Evolutionary conservation across 2,888 invertebrate species (phyloP), one percentile per base, ranked within the genome.

Genomic region (Temnothorax ravouxi): DNA sequence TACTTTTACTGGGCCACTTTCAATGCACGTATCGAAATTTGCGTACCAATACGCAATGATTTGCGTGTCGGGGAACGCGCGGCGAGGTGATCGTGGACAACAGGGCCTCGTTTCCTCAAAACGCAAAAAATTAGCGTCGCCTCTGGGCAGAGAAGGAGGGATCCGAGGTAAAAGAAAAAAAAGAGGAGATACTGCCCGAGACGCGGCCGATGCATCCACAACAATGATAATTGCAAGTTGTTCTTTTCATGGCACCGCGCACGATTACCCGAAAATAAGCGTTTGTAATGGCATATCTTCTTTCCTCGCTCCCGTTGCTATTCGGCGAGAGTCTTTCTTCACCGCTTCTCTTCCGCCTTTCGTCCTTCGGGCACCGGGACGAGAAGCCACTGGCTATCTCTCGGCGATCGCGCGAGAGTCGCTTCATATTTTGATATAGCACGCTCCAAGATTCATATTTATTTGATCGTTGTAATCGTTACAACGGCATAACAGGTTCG

Each of bases 371-470:
- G 34, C 38, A 52, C 15, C 56, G 34, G 41, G 41, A 56, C 52
- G 44, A 52, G 38, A 21, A 76, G 38, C 50, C 47, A 29, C 44
- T 34, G 59, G 71, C 44, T 79, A 80, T 80, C 79, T 80, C 59
- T 80, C 47, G 47, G 34, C 29, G 79, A 72, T 84, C 84, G 69
- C 56, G 67, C 61, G 67, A 61, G 61, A 64, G 21, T 56, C 44
- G 77, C 29, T 38, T 56, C 64, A 72, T 66, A 52, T 80, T 84
- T 72, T 66, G 29, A 74, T 84, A 81, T 74, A 84, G 74, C 66
- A 59, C 50, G 66, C 66, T 61, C 21, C 84, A 75, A 75, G 67
- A 74, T 29, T 74, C 13, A 47, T 29, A 52, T 56, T 71, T 79
- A n/a, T 79, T 80, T 67, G 15, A n/a, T 67, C 34, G 29, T 44